Evolutionary conservation across 2,888 invertebrate species (phyloP), one percentile per base, ranked within the genome.

Genomic region (Euspilapteryx auroguttella): DNA sequence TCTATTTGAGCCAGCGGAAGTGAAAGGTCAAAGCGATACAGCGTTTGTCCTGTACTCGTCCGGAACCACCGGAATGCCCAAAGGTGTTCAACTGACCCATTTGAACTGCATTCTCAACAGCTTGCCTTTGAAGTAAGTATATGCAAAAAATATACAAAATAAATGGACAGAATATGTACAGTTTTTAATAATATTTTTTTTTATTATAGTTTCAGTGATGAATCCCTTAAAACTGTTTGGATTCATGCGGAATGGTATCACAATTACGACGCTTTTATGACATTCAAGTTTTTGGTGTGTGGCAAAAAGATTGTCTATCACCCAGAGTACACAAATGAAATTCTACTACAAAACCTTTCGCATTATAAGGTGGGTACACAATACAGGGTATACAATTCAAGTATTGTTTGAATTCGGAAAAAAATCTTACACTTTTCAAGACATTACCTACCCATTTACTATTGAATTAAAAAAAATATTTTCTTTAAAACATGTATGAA

Each of bases 1-100:
- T n/a, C n/a, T n/a, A n/a, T 64, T 59, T 39, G 55, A 71, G 27
- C 79, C 81, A 17, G 40, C 48, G 28, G 40, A 55, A 11, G 62
- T 83, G n/a, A 79, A 48, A 29, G 64, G 62, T 31, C 53, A 57
- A 30, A 45, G 34, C 14, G 63, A 64, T 36, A 43, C 44, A 2
- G 59, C 56, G 1, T 40, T 54, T 6, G 5, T 17, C 17, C 8
- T 17, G 17, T 17, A 17, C 8, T 17, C 27, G 3, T 27, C 27
- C 3, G 27, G 27, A 4, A 27, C 27, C 3, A 27, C 27, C 2
- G 27, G 27, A 2, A 7, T 27, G 17, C 27, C 27, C 4, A 27
- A 27, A 17, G 27, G 17, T 3, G 27, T 27, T 20, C 9, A 12
- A 12, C 20, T 27, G 9, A 28, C 23, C 5, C 23, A 15, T 12